These are phyloP conservation scores for Drosophila melanogaster DNA, from an alignment of 1,140 invertebrate genomes.

Conservation along the genomic window DNA sequence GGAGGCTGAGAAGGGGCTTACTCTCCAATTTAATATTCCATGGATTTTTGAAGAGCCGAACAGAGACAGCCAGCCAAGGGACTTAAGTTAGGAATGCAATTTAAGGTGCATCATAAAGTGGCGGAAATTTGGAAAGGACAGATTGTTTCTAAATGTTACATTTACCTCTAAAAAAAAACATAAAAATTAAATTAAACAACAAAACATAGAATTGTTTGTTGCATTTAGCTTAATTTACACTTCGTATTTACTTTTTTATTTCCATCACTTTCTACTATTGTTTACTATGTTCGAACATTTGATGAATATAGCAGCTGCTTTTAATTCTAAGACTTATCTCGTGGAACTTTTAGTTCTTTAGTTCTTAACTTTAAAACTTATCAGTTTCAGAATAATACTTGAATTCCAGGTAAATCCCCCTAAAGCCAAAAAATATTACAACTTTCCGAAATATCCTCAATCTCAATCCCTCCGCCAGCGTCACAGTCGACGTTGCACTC, in stretches of 20 bases:
- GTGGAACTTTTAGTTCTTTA: too few relatives aligned
- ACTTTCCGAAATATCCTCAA: slow-evolving; percentile 9
- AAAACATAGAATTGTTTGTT: too few relatives aligned
- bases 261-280: too few relatives aligned
- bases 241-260: too few relatives aligned
- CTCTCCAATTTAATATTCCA: background rate
- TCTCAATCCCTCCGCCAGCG: slow-evolving; percentile 21
- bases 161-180: too few relatives aligned
- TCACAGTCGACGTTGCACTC: slow-evolving; percentile 43
- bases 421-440: slow-evolving; percentile 1
- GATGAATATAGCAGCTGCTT: too few relatives aligned
- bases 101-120: background rate
- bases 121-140: background rate
- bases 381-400: background rate
- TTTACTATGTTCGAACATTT: too few relatives aligned
- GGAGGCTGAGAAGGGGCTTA: background rate
- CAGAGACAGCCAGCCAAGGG: background rate
- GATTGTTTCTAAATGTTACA: too few relatives aligned
- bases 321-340: too few relatives aligned
- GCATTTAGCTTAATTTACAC: too few relatives aligned
- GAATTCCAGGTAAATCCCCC: slow-evolving; percentile 33
- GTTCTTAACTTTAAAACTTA: too few relatives aligned
- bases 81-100: background rate
- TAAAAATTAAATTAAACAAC: too few relatives aligned
- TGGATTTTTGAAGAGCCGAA: slow-evolving; percentile 2